Evolutionary conservation across 2,113 vertebrate species (phyloP).

Genomic region (Calidris pygmaea): DNA sequence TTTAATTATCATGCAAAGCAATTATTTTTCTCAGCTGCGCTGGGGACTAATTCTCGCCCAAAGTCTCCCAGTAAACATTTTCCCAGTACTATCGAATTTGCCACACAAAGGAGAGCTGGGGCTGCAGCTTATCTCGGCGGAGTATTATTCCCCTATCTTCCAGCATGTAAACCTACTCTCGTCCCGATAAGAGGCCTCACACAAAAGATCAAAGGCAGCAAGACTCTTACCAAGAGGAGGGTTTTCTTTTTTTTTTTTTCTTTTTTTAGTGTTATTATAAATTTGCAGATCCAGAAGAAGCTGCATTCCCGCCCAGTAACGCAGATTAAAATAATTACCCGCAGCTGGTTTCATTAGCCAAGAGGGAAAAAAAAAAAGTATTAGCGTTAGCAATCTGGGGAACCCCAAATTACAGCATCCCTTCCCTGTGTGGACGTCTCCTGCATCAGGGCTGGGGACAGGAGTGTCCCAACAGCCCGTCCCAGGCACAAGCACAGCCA

Average conservation of each 20-base stretch:
- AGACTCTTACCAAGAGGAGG: background rate
- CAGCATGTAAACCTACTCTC: slow-evolving; percentile 41
- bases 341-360: background rate
- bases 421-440: rapidly evolving
- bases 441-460: rapidly evolving
- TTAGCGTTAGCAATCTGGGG: rapidly evolving
- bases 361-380: background rate
- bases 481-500: rapidly evolving
- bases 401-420: background rate
- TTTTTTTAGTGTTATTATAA: background rate
- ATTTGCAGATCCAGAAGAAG: background rate
- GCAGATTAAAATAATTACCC: slow-evolving; percentile 44
- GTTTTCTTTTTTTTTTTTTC: background rate
- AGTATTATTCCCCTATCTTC: slow-evolving; percentile 49
- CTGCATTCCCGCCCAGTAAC: background rate
- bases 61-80: slow-evolving; percentile 53
- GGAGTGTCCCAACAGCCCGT: background rate
- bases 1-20: slow-evolving; percentile 35
- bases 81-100: slow-evolving; percentile 21
- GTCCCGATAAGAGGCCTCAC: slow-evolving; percentile 46
- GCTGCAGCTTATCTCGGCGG: slow-evolving; percentile 38
- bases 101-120: slow-evolving; percentile 41
- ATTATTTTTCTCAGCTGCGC: slow-evolving; percentile 13
- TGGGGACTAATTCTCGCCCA: slow-evolving; percentile 1
- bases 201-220: slow-evolving; percentile 69